Evolutionary conservation across 2,113 vertebrate species (phyloP).

Genomic region (Lasiurus borealis): DNA sequence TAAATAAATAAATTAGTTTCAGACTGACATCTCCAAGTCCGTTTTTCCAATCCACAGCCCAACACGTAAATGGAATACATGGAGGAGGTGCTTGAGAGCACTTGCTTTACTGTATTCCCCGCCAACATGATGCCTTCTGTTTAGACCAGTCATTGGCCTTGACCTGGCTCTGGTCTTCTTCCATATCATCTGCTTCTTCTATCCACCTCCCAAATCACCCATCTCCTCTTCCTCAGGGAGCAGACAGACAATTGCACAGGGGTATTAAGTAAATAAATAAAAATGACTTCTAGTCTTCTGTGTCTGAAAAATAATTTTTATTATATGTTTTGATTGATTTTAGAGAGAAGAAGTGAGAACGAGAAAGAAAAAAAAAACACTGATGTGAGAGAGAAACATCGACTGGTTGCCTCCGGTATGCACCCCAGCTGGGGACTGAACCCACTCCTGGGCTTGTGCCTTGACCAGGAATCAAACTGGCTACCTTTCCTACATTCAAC

Average conservation of each 20-base stretch:
- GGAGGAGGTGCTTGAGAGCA: neutral
- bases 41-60: neutral
- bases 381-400: neutral
- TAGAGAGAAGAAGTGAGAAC: neutral
- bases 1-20: no score
- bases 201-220: no score
- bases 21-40: neutral
- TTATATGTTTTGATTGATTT: neutral
- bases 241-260: neutral
- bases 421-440: neutral
- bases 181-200: neutral
- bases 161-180: neutral
- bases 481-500: neutral
- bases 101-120: neutral
- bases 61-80: rapidly evolving
- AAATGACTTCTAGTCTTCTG: neutral
- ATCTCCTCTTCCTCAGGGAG: neutral
- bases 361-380: neutral
- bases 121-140: neutral
- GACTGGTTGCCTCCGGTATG: neutral
- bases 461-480: neutral
- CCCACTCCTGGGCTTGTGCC: neutral
- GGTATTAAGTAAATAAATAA: neutral
- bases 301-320: neutral
- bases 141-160: neutral